phyloP scores from a whole-genome alignment of 2,888 invertebrate species.

The Ganaspis brasiliensis region DNA sequence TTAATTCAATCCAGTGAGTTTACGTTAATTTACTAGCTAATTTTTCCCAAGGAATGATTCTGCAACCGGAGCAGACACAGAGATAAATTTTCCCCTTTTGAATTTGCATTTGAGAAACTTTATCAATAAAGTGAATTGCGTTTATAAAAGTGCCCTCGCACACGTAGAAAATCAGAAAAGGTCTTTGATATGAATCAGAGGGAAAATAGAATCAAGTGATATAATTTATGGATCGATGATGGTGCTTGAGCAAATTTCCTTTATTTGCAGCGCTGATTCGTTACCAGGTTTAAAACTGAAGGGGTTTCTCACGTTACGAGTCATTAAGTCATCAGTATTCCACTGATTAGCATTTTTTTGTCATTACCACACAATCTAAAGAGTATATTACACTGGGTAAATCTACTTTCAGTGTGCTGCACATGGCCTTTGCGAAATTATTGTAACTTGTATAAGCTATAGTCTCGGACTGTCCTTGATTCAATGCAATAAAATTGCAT shows the following conservation, averaged over 20 bases:
- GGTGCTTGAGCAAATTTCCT: constrained; percentile 24
- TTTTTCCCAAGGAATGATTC: background rate
- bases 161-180: constrained; percentile 10
- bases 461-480: constrained; percentile 22
- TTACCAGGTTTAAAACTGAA: constrained; percentile 2
- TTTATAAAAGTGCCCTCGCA: background rate
- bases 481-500: constrained; percentile 22
- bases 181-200: constrained; percentile 1
- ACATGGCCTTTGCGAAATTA: constrained; percentile 31
- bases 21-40: background rate
- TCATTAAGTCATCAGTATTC: constrained; percentile 43
- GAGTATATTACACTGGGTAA: constrained; percentile 42
- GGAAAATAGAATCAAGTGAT: background rate
- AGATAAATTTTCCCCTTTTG: background rate
- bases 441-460: too few relatives aligned
- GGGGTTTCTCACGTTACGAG: constrained; percentile 49
- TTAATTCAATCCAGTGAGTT: background rate
- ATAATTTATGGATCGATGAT: constrained; percentile 34
- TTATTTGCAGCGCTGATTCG: constrained; percentile 13
- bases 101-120: constrained; percentile 2
- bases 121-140: constrained; percentile 5
- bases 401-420: constrained; percentile 44
- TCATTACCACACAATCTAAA: constrained; percentile 20
- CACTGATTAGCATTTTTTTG: constrained; percentile 50
- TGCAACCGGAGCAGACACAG: background rate